Conservation (phyloP, 2,888 invertebrate species). For the Prionchulus punctatus region DNA sequence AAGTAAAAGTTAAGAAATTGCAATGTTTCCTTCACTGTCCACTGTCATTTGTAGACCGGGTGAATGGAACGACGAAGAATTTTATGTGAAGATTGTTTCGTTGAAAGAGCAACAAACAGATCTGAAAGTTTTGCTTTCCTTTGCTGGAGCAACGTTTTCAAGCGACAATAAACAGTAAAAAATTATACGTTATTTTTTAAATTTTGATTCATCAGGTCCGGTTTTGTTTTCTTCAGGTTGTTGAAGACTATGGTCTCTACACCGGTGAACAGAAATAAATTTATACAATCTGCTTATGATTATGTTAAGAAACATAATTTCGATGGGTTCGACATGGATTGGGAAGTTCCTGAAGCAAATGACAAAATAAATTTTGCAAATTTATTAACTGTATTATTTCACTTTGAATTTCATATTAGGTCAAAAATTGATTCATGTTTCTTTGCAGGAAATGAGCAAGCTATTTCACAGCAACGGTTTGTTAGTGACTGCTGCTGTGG, state of each 20-base stretch:
- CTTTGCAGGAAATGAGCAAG: background rate
- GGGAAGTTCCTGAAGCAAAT: background rate
- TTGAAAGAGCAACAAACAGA: background rate
- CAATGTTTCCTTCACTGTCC: no score
- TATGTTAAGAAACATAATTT: background rate
- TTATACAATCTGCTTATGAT: background rate
- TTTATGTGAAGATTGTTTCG: background rate
- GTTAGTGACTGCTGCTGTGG: background rate
- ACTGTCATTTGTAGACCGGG: background rate
- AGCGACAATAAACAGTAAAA: background rate
- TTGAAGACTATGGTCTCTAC: background rate
- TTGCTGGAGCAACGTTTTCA: background rate
- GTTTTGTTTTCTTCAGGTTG: no score
- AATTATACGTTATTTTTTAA: no score
- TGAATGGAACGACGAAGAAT: background rate
- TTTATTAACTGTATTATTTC: background rate
- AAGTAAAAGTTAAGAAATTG: no score
- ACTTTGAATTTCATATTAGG: no score
- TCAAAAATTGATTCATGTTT: no score
- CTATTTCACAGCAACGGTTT: background rate
- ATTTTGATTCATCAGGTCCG: no score
- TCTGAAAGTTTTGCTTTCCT: background rate
- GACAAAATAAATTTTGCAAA: background rate
- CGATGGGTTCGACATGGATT: background rate
- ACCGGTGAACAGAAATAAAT: background rate